Conservation (phyloP, 2,113 vertebrate genomes). For the Ascaphus truei region DNA sequence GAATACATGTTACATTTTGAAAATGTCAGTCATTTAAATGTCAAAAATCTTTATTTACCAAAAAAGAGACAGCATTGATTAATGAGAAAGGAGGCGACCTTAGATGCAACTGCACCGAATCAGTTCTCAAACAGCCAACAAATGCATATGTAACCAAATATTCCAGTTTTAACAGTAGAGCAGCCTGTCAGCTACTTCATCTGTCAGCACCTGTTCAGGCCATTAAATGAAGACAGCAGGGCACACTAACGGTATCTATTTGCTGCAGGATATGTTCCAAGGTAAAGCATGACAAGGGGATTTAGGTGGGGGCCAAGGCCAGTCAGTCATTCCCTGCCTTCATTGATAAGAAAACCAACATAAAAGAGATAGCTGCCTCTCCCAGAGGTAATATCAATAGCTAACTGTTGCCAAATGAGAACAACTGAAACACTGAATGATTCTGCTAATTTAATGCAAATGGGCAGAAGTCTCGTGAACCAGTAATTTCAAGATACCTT, state of each 20-base stretch:
- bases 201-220: constrained; percentile 84
- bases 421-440: constrained; percentile 44
- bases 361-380: constrained; percentile 62
- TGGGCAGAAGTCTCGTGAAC: neutral
- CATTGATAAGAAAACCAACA: constrained; percentile 72
- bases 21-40: constrained; percentile 33
- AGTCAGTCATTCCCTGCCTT: constrained; percentile 74
- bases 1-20: constrained; percentile 24
- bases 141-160: constrained; percentile 72
- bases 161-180: constrained; percentile 65
- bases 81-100: constrained; percentile 49
- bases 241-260: constrained; percentile 71
- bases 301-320: constrained; percentile 68
- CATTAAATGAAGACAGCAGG: constrained; percentile 68
- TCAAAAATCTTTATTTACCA: constrained; percentile 33
- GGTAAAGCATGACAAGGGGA: constrained; percentile 58
- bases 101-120: constrained; percentile 44
- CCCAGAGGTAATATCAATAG: constrained; percentile 70
- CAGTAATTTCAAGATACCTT: constrained; percentile 13
- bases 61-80: constrained; percentile 43
- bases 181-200: constrained; percentile 67
- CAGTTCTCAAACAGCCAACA: constrained; percentile 46
- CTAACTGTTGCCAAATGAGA: constrained; percentile 57
- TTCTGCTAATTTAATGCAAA: constrained; percentile 47
- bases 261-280: constrained; percentile 65